Percentiles rank a stretch among this genome's conserved stretches.
phyloP scores from a whole-genome alignment of 1,140 invertebrate genomes.

The Vanessa tameamea region DNA sequence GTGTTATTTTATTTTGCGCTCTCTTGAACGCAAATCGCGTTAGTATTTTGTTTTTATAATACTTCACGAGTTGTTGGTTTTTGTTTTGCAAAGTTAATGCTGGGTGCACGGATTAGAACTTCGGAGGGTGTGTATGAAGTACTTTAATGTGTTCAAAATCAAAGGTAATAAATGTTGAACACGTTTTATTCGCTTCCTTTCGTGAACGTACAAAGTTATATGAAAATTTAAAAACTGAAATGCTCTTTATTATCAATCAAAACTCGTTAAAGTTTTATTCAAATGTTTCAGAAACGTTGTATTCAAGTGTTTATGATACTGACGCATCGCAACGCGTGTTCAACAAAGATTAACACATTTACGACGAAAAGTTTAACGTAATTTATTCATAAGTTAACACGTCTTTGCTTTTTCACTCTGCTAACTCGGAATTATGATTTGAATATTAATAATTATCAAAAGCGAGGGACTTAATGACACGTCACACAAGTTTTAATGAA shows the following conservation, averaged over 20 bases:
- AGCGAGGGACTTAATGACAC: constrained; percentile 75
- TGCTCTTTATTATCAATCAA: neutral
- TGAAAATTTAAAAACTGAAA: too few species aligned
- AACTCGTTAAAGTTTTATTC: neutral
- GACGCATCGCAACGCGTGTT: neutral
- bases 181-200: neutral
- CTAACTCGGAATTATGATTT: constrained; percentile 72
- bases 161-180: constrained; percentile 17
- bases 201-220: neutral
- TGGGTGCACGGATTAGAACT: constrained; percentile 46
- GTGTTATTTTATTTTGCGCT: constrained; percentile 78
- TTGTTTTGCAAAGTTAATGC: constrained; percentile 61
- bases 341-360: constrained; percentile 25
- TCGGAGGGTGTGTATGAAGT: constrained; percentile 30
- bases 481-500: constrained; percentile 80
- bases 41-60: constrained; percentile 71
- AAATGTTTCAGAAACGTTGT: neutral
- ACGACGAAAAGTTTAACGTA: constrained; percentile 48
- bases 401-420: constrained; percentile 74
- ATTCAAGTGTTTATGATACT: neutral
- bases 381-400: constrained; percentile 75
- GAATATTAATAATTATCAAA: constrained; percentile 77
- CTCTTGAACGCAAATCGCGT: constrained; percentile 76
- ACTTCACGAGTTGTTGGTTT: constrained; percentile 69
- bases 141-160: constrained; percentile 25